Conservation (phyloP, 2,113 vertebrate species). For the Amblyopsis rosae region DNA sequence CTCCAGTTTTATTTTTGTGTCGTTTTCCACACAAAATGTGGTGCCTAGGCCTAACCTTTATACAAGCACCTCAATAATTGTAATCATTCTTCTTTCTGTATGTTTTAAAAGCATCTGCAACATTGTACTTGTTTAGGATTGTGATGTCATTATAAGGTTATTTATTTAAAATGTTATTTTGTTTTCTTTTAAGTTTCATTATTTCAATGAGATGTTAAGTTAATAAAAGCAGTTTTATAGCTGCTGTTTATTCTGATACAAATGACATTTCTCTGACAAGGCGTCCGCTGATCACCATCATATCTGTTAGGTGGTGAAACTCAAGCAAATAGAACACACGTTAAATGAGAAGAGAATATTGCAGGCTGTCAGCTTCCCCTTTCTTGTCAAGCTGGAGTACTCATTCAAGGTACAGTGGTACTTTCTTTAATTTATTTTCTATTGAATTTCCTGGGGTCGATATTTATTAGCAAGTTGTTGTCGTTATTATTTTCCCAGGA, state of each 20-base stretch:
- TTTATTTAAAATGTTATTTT: no score
- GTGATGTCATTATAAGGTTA: no score
- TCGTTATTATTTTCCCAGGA: conserved; percentile 74
- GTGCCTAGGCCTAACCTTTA: no score
- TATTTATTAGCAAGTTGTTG: not conserved
- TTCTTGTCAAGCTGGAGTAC: conserved; percentile 97
- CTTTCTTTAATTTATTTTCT: not conserved
- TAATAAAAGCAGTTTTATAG: conserved; percentile 16
- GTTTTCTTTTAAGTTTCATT: not conserved
- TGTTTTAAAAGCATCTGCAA: no score
- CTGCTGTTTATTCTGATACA: conserved; percentile 5
- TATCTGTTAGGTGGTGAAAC: conserved; percentile 90
- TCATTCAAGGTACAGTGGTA: conserved; percentile 89
- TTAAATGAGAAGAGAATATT: conserved; percentile 99
- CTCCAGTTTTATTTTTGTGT: no score
- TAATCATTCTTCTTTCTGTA: no score
- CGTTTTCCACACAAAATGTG: no score
- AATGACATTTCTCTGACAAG: conserved; percentile 14
- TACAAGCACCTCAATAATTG: no score
- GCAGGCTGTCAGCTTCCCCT: conserved; percentile 97
- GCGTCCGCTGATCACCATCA: not conserved
- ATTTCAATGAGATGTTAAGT: not conserved
- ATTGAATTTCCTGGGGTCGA: not conserved
- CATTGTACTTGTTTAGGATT: no score
- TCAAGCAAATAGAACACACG: conserved; percentile 99